phyloP scores from a whole-genome alignment of 2,888 invertebrate species.

The Cataglyphis rosenhaueri region DNA sequence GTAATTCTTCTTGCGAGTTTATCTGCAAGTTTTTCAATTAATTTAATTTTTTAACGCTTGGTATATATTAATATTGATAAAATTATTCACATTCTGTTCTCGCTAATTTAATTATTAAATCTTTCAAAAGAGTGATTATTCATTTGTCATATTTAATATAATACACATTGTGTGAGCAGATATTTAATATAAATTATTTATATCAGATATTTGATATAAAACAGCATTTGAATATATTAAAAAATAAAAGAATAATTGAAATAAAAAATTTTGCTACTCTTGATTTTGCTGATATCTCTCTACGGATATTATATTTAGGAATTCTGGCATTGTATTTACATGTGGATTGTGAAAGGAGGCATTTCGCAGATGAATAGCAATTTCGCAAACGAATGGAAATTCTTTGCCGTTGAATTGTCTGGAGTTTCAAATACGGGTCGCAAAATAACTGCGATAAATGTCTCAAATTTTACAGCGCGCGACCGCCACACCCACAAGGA shows the following conservation, averaged over 20 bases:
- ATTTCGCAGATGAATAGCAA: background rate
- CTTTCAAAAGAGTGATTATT: background rate
- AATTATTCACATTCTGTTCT: background rate
- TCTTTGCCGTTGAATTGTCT: conserved; percentile 5
- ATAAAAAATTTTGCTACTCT: background rate
- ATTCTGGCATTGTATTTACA: background rate
- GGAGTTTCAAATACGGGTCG: background rate
- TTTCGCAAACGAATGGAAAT: conserved; percentile 14
- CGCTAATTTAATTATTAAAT: background rate
- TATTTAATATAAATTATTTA: background rate
- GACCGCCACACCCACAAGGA: conserved; percentile 30
- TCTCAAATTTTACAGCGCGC: conserved; percentile 39
- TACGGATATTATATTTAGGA: background rate
- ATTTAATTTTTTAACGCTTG: background rate
- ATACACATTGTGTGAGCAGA: background rate
- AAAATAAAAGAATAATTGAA: background rate
- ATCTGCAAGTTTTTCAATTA: background rate
- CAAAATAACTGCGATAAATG: conserved; percentile 31
- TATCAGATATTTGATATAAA: background rate
- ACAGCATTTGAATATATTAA: background rate
- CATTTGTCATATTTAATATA: background rate
- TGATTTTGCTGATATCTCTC: background rate
- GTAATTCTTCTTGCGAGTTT: background rate
- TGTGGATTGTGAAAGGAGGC: background rate
- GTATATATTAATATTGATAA: background rate